phyloP scores from a whole-genome alignment of 2,888 invertebrate species.

The Sarcophaga caerulescens region DNA sequence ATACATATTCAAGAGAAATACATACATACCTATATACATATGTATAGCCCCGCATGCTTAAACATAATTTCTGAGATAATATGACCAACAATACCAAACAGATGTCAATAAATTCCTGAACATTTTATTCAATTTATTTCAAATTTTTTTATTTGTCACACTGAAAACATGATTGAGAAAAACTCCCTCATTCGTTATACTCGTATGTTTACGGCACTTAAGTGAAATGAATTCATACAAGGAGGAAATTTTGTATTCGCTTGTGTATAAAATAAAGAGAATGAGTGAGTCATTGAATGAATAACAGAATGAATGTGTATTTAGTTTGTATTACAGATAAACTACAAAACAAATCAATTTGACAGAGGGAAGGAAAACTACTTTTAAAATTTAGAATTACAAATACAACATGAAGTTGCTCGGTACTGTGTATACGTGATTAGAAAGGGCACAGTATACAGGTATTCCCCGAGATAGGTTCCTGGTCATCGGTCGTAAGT shows the following conservation, averaged over 20 bases:
- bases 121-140: conserved; percentile 13
- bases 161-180: conserved; percentile 5
- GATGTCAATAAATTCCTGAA: conserved; percentile 29
- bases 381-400: conserved; percentile 8
- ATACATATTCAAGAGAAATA: not conserved
- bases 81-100: conserved; percentile 12
- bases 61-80: not conserved
- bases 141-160: conserved; percentile 9
- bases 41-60: too few species aligned
- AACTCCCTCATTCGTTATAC: conserved; percentile 13
- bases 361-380: conserved; percentile 19
- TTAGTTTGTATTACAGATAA: conserved; percentile 1
- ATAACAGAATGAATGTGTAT: not conserved
- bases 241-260: not conserved
- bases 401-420: not conserved
- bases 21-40: not conserved
- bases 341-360: conserved; percentile 25
- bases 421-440: too few species aligned
- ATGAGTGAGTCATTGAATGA: conserved; percentile 17
- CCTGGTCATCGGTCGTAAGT: too few species aligned
- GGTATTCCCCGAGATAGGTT: too few species aligned
- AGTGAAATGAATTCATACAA: not conserved
- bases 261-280: not conserved
- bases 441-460: too few species aligned
- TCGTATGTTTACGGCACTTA: not conserved